phyloP scores from a whole-genome alignment of 2,888 invertebrate species.

The Andrena camellia region DNA sequence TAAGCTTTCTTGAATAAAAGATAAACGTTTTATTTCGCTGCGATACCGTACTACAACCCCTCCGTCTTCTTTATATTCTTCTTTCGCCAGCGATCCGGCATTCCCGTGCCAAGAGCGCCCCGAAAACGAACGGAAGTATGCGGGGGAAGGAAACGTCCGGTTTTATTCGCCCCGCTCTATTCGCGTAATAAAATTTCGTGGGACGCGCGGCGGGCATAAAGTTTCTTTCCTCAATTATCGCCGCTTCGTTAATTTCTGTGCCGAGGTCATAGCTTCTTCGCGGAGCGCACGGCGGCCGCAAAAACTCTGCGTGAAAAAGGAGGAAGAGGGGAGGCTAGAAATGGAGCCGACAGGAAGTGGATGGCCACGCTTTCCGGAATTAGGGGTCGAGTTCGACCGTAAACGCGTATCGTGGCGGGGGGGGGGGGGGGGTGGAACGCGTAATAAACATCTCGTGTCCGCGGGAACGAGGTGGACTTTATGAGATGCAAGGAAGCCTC shows the following conservation, averaged over 20 bases:
- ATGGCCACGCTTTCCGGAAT: conserved; percentile 72
- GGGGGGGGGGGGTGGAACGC: conserved; percentile 20
- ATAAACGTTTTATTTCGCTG: conserved; percentile 33
- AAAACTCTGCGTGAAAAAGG: conserved; percentile 42
- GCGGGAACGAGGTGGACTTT: conserved; percentile 40
- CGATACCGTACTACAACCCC: neutral
- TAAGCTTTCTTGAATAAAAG: conserved; percentile 24
- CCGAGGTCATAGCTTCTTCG: conserved; percentile 59
- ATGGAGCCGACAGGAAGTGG: conserved; percentile 44
- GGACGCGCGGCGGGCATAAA: conserved; percentile 63
- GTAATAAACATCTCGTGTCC: conserved; percentile 55
- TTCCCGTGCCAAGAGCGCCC: conserved; percentile 26
- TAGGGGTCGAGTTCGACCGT: conserved; percentile 67
- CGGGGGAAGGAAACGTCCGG: conserved; percentile 18
- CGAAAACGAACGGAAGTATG: conserved; percentile 29
- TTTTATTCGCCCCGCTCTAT: conserved; percentile 29
- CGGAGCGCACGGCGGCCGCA: conserved; percentile 15
- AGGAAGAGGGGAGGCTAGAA: conserved; percentile 5
- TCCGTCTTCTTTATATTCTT: neutral
- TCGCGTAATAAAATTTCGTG: conserved; percentile 65
- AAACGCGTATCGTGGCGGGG: conserved; percentile 59
- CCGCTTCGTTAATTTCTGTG: conserved; percentile 75
- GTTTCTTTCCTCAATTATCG: conserved; percentile 76
- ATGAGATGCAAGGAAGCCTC: conserved; percentile 31
- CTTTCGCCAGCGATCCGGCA: conserved; percentile 21